Evolutionary conservation across 2,888 invertebrate genomes (phyloP), one percentile per base, ranked within the genome.

Genomic region (Pharmacophagus antenor): DNA sequence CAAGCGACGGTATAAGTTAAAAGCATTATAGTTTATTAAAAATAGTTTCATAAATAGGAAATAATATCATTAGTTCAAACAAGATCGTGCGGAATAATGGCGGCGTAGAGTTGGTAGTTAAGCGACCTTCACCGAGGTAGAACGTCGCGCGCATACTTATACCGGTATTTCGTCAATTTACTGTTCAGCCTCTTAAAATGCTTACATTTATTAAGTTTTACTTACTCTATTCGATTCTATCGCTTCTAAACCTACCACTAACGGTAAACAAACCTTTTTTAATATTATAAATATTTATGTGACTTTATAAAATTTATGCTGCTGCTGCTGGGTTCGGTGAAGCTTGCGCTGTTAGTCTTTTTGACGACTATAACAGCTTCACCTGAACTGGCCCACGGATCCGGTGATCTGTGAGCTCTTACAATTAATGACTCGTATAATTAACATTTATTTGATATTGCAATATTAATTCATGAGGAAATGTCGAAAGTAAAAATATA

Each of bases 91-190:
- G 21, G 27, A 44, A 42, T 52, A 56, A 47, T 27, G 23, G 20
- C 17, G 47, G 6, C 21, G 50, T 61, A 31, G 56, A n/a, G 55
- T 41, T 37, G 37, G 46, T 25, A 15, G 25, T 41, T 52, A 51
- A 51, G 37, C 56, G 60, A 60, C 55, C 56, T 46, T 52, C 41
- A 23, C 8, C 42, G 23, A 23, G 21, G 17, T 60, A 31, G 51
- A 20, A 51, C 60, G 52, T 17, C 51, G 46, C 44, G 55, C 50
- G 60, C 55, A 55, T 55, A 55, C 31, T 50, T 41, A 49, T 50
- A 25, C 49, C 31, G 44, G 25, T 51, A 51, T 51, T 51, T 47
- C 56, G 51, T 61, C 41, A 31, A 37, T 61, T 47, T 41, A 44
- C 17, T 8, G 18, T 44, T 44, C 18, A n/a, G 18, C 18, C n/a